Percentiles rank a stretch among this genome's conserved stretches.
Conservation (phyloP, 2,888 invertebrate genomes). For the Dynastes hyllus region DNA sequence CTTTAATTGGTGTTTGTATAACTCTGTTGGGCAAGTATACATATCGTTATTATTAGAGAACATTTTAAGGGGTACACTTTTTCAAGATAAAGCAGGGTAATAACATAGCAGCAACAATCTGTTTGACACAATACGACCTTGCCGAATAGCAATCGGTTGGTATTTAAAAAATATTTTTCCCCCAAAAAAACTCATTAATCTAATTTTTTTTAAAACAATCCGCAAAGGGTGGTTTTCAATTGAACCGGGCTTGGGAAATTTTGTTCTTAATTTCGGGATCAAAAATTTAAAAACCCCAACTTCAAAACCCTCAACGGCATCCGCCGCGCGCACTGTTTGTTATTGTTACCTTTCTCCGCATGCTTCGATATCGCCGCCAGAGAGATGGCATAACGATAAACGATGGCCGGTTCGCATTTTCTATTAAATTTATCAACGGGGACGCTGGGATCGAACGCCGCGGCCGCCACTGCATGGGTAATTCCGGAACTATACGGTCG, state of each 20-base stretch:
- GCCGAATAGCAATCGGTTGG: no score
- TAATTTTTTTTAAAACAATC: no score
- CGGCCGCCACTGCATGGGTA: constrained; percentile 9
- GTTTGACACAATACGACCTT: no score
- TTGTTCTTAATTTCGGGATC: neutral
- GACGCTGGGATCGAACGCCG: constrained; percentile 16
- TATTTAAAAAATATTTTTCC: no score
- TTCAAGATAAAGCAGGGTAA: no score
- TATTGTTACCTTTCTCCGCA: constrained; percentile 9
- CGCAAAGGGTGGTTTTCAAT: neutral
- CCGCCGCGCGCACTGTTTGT: constrained; percentile 1
- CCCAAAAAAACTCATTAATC: no score
- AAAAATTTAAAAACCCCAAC: constrained; percentile 8
- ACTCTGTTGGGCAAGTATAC: no score
- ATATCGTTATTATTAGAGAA: no score
- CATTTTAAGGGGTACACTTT: no score
- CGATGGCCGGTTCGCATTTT: constrained; percentile 15
- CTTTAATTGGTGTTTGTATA: no score
- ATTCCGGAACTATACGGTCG: constrained; percentile 24
- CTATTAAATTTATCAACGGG: constrained; percentile 23
- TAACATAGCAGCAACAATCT: no score
- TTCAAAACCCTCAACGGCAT: constrained; percentile 10
- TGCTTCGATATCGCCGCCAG: neutral
- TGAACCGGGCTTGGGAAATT: neutral
- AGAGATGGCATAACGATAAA: constrained; percentile 26